These are phyloP conservation scores for Bucco capensis DNA, from an alignment of 2,113 vertebrate species.

Conservation along the genomic window DNA sequence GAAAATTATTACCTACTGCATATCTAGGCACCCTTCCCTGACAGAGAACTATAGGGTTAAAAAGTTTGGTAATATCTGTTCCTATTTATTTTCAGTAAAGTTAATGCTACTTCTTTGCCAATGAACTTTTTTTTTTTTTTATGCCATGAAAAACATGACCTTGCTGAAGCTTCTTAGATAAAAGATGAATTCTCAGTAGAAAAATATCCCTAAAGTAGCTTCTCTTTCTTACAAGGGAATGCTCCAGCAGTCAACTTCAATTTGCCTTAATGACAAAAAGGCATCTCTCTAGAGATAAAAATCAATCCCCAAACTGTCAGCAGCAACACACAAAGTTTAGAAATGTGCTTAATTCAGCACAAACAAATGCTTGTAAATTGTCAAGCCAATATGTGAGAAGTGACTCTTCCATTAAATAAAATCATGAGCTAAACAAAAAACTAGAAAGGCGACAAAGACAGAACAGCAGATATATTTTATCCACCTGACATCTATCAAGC, in stretches of 20 bases:
- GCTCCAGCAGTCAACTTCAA: conserved; percentile 53
- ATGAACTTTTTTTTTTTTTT: background rate
- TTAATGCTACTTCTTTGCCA: background rate
- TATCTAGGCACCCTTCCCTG: background rate
- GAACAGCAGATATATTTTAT: background rate
- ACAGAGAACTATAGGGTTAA: background rate
- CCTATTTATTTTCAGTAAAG: background rate
- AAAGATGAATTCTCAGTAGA: conserved; percentile 53
- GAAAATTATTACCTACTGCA: background rate
- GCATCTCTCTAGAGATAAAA: conserved; percentile 53
- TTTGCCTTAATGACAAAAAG: conserved; percentile 63
- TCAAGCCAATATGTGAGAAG: conserved; percentile 42
- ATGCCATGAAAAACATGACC: conserved; percentile 8
- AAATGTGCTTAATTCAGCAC: conserved; percentile 66
- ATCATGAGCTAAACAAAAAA: conserved; percentile 32
- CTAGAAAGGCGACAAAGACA: background rate
- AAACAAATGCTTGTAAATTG: conserved; percentile 61
- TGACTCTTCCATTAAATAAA: conserved; percentile 58
- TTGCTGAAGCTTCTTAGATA: conserved; percentile 28
- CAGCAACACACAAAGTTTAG: conserved; percentile 53
- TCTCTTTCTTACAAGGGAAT: conserved; percentile 7
- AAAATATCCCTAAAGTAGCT: conserved; percentile 40
- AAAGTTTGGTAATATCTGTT: background rate
- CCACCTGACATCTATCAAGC: background rate
- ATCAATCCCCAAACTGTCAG: conserved; percentile 63